Conservation (phyloP, 2,113 vertebrate species). For the Esox niger region DNA sequence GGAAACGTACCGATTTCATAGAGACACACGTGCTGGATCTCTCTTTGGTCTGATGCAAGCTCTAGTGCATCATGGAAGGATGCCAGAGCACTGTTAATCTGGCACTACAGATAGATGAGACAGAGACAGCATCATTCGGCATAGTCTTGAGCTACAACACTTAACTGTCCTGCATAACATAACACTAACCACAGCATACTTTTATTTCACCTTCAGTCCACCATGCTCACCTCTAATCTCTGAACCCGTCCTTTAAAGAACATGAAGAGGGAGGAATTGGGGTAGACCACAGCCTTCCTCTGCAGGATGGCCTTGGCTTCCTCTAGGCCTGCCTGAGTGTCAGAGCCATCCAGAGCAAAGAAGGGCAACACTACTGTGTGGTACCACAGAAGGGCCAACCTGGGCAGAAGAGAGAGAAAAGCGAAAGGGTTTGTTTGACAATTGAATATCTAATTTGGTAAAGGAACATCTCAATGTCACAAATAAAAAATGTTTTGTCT, state of each 20-base stretch:
- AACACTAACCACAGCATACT: background rate
- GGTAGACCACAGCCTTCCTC: slow-evolving; percentile 92
- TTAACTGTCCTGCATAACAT: background rate
- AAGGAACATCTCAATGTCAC: background rate
- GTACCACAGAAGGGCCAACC: slow-evolving; percentile 95
- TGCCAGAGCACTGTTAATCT: slow-evolving; percentile 96
- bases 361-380: slow-evolving; percentile 97
- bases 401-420: slow-evolving; percentile 44
- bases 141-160: no score
- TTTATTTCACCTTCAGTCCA: no score
- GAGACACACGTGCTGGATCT: slow-evolving; percentile 97
- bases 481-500: background rate
- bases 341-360: slow-evolving; percentile 93
- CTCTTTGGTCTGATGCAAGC: slow-evolving; percentile 93
- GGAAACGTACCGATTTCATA: slow-evolving; percentile 95
- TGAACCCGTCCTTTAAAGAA: slow-evolving; percentile 98
- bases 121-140: slow-evolving; percentile 8
- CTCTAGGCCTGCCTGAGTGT: slow-evolving; percentile 85
- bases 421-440: background rate
- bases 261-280: slow-evolving; percentile 97
- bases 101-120: slow-evolving; percentile 78
- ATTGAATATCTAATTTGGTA: background rate
- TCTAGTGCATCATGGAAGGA: slow-evolving; percentile 96
- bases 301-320: slow-evolving; percentile 95
- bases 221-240: slow-evolving; percentile 84